These are phyloP conservation scores for Girardinus metallicus DNA, from an alignment of 2,797 vertebrate species.

Conservation along the genomic window DNA sequence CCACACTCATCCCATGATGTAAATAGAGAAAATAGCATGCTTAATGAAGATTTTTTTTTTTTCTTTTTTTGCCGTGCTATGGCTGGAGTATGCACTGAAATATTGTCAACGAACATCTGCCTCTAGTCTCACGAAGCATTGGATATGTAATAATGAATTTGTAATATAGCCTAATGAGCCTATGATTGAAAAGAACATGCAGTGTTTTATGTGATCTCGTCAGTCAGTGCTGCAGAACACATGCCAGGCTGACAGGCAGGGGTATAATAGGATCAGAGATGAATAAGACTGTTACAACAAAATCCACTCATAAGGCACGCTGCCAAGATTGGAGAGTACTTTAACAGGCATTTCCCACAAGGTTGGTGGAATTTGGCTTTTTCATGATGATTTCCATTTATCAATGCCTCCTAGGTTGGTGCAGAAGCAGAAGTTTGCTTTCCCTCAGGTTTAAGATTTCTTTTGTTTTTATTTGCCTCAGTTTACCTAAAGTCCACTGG, in stretches of 20 bases:
- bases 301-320: constrained; percentile 43
- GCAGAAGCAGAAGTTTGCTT: constrained; percentile 6
- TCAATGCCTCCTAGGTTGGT: constrained; percentile 7
- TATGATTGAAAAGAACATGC: constrained; percentile 47
- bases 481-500: not conserved
- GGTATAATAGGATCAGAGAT: constrained; percentile 56
- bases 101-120: constrained; percentile 54
- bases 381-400: constrained; percentile 41
- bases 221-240: constrained; percentile 30
- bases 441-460: not conserved
- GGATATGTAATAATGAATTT: constrained; percentile 60
- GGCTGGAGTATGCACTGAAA: constrained; percentile 44
- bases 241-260: constrained; percentile 27
- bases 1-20: constrained; percentile 60
- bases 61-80: not conserved
- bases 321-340: constrained; percentile 37
- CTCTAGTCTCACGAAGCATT: constrained; percentile 42
- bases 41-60: constrained; percentile 55
- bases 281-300: constrained; percentile 38
- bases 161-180: constrained; percentile 58
- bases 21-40: constrained; percentile 59
- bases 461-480: constrained; percentile 5
- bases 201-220: constrained; percentile 18
- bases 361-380: constrained; percentile 40
- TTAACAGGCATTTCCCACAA: constrained; percentile 43